Evolutionary conservation across 2,888 invertebrate genomes (phyloP).

Genomic region (Morpho deidamia): DNA sequence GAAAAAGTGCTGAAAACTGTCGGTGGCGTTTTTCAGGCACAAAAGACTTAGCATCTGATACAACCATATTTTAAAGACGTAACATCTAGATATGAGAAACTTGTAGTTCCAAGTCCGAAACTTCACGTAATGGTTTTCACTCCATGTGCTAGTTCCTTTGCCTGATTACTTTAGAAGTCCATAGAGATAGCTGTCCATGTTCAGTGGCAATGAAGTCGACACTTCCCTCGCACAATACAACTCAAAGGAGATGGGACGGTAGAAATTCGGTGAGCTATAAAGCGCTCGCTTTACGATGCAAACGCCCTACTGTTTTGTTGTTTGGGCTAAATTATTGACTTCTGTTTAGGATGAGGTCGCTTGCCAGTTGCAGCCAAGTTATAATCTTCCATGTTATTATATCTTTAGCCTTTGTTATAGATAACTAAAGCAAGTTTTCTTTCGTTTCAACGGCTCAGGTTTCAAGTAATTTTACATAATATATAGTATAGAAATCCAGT

Average conservation of each 20-base stretch:
- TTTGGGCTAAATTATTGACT: slow-evolving; percentile 13
- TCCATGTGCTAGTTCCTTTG: background rate
- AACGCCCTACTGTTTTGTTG: slow-evolving; percentile 19
- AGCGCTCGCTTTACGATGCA: slow-evolving; percentile 32
- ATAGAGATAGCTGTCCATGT: slow-evolving; percentile 7
- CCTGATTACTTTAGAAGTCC: slow-evolving; percentile 7
- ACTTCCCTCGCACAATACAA: slow-evolving; percentile 17
- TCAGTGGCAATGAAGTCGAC: slow-evolving; percentile 18
- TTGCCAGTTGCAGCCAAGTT: background rate
- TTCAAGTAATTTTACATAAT: too few relatives aligned
- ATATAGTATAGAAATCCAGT: too few relatives aligned
- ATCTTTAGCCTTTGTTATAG: background rate
- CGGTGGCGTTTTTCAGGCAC: too few relatives aligned
- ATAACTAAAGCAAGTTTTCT: too few relatives aligned
- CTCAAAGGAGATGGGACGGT: slow-evolving; percentile 24
- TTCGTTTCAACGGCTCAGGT: too few relatives aligned
- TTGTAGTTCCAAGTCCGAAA: background rate
- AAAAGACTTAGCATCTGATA: too few relatives aligned
- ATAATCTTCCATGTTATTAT: background rate
- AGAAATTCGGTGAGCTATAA: slow-evolving; percentile 26
- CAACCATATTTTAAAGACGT: too few relatives aligned
- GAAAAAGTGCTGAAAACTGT: too few relatives aligned
- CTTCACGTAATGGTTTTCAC: background rate
- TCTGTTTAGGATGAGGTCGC: background rate
- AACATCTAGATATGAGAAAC: too few relatives aligned